A percentile compares a stretch with the other conserved stretches of the same genome.
Conservation (phyloP, 2,888 invertebrate species). For the Apotomis capreana region DNA sequence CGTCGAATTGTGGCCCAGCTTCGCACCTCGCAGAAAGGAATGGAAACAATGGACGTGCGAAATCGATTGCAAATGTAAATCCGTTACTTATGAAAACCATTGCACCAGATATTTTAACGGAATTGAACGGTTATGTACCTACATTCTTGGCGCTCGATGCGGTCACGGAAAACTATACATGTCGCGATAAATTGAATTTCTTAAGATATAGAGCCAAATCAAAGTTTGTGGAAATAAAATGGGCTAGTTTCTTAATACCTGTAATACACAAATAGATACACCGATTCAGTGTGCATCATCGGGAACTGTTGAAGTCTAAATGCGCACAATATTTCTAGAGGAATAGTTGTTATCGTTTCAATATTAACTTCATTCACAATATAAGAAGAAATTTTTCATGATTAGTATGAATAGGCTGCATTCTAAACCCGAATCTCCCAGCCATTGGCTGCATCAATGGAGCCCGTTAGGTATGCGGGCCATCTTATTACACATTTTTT, state of each 20-base stretch:
- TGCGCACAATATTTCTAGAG: background rate
- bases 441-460: conserved; percentile 21
- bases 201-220: conserved; percentile 11
- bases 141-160: conserved; percentile 10
- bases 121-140: conserved; percentile 14
- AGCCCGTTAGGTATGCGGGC: conserved; percentile 31
- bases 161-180: conserved; percentile 8
- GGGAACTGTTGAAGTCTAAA: background rate
- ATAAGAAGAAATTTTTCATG: conserved; percentile 7
- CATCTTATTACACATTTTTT: conserved; percentile 36
- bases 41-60: conserved; percentile 70
- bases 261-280: background rate
- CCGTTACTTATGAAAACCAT: conserved; percentile 56
- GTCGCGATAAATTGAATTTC: conserved; percentile 16
- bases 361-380: background rate
- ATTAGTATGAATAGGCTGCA: conserved; percentile 1
- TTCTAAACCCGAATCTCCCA: conserved; percentile 27
- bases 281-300: background rate
- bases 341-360: background rate
- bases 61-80: conserved; percentile 70
- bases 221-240: background rate
- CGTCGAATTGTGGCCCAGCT: conserved; percentile 25
- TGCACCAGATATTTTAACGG: conserved; percentile 33
- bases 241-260: background rate
- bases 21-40: conserved; percentile 56